Evolutionary conservation across 2,797 vertebrate species (phyloP).

Genomic region (Austrolebias charrua): DNA sequence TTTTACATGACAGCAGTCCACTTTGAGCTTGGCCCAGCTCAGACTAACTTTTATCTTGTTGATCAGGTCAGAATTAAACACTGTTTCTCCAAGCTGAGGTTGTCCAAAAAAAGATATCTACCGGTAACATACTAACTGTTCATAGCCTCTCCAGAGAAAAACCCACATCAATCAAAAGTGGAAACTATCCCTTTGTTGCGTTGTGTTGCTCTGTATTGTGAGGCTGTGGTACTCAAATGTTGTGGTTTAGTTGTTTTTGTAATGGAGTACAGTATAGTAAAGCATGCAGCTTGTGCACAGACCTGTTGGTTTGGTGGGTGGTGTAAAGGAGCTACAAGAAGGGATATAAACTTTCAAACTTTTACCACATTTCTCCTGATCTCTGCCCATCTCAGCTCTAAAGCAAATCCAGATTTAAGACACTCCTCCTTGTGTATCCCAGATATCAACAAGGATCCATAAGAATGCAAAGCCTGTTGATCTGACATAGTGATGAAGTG

Average conservation of each 20-base stretch:
- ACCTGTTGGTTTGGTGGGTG: not conserved
- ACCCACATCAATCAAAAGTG: too few species aligned
- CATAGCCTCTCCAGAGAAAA: too few species aligned
- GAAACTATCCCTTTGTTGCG: too few species aligned
- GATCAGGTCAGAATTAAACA: too few species aligned
- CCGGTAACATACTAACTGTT: too few species aligned
- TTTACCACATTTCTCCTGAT: not conserved
- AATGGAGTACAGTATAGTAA: not conserved
- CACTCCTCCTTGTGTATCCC: conserved; percentile 3
- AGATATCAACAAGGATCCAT: conserved; percentile 17
- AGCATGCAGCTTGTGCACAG: not conserved
- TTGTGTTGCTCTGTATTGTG: too few species aligned
- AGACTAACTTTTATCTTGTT: too few species aligned
- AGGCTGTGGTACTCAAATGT: not conserved
- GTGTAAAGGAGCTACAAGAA: not conserved
- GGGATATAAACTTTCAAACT: not conserved
- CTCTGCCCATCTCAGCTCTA: not conserved
- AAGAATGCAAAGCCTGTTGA: conserved; percentile 32
- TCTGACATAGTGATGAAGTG: conserved; percentile 42
- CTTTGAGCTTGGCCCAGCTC: too few species aligned
- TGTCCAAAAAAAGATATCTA: too few species aligned
- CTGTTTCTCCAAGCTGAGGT: too few species aligned
- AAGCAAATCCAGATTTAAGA: conserved; percentile 18
- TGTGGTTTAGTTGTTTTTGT: not conserved
- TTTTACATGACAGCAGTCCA: too few species aligned